Conservation (phyloP, 2,797 vertebrate genomes). For the Spinibarbus caldwelli region DNA sequence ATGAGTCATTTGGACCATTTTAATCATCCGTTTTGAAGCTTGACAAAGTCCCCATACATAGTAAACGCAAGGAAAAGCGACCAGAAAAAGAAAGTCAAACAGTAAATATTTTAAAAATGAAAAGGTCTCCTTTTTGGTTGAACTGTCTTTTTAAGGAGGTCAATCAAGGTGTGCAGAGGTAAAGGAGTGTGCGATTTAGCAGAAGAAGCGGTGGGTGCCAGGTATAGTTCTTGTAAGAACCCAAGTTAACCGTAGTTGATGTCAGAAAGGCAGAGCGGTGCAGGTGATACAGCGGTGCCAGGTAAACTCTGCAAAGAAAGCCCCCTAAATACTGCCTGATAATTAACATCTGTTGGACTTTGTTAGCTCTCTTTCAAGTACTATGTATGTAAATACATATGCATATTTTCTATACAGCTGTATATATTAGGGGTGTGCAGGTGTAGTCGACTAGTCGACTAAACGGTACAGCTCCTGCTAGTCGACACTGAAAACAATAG, state of each 20-base stretch:
- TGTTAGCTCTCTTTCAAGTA: too few relatives aligned
- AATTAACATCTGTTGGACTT: slow-evolving; percentile 62
- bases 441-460: too few relatives aligned
- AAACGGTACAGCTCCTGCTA: too few relatives aligned
- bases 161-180: not conserved
- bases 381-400: too few relatives aligned
- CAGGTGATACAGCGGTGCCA: slow-evolving; percentile 26
- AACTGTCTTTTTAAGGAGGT: not conserved
- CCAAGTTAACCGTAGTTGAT: not conserved
- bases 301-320: too few relatives aligned
- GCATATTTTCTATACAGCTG: too few relatives aligned
- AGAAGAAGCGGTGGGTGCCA: not conserved
- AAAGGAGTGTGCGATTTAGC: not conserved
- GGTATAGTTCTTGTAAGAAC: not conserved
- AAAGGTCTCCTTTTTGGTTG: not conserved
- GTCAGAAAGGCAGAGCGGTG: not conserved
- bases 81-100: not conserved
- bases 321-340: slow-evolving; percentile 50
- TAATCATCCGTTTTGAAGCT: not conserved
- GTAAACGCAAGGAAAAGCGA: not conserved
- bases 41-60: not conserved
- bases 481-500: too few relatives aligned
- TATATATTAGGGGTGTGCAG: too few relatives aligned
- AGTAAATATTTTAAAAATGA: too few relatives aligned
- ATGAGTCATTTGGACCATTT: not conserved